Conservation (phyloP, 2,888 invertebrate genomes). For the Sisyra nigra region DNA sequence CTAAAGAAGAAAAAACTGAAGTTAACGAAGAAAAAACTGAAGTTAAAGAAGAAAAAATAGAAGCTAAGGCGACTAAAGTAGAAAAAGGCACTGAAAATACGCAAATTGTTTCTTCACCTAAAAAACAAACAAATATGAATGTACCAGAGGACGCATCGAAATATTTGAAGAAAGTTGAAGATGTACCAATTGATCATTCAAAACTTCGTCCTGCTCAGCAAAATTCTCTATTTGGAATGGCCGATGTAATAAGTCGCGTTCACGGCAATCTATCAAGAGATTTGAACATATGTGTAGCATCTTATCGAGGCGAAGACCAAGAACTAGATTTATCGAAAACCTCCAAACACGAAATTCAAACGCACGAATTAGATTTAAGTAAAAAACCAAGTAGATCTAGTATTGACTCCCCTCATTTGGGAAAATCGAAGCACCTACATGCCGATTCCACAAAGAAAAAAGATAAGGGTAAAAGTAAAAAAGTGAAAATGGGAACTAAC, state of each 20-base stretch:
- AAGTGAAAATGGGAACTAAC: constrained; percentile 12
- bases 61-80: constrained; percentile 3
- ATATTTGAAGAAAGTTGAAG: constrained; percentile 15
- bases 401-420: constrained; percentile 5
- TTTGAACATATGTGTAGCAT: not conserved
- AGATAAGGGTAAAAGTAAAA: constrained; percentile 9
- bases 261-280: constrained; percentile 8
- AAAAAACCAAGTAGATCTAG: constrained; percentile 9
- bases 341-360: too few species aligned
- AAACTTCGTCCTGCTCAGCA: constrained; percentile 18
- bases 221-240: constrained; percentile 15
- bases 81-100: constrained; percentile 6
- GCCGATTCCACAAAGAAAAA: constrained; percentile 9
- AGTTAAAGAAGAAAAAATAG: constrained; percentile 6
- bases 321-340: too few species aligned
- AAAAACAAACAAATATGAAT: not conserved
- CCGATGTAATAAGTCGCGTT: constrained; percentile 11
- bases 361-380: not conserved
- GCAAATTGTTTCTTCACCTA: constrained; percentile 8
- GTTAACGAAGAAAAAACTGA: constrained; percentile 12
- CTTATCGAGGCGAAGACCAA: not conserved
- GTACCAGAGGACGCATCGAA: constrained; percentile 7
- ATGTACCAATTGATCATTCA: constrained; percentile 15
- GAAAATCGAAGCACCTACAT: constrained; percentile 2
- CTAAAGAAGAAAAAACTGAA: constrained; percentile 9